A percentile compares a stretch with the other conserved stretches of the same genome.
Conservation (phyloP, 2,888 invertebrate genomes). For the Formica aserva region DNA sequence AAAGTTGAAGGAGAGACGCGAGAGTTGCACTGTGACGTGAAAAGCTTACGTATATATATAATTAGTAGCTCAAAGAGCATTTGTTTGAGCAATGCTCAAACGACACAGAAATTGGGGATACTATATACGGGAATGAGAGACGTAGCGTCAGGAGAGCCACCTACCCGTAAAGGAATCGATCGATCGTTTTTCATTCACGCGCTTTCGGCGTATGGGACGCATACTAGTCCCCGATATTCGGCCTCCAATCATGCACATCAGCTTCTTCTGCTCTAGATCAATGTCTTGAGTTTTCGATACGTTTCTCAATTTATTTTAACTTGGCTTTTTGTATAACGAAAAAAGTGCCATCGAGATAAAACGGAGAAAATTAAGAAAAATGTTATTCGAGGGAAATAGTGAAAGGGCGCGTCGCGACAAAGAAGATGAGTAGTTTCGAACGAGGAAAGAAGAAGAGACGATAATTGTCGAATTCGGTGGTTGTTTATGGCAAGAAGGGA, state of each 20-base stretch:
- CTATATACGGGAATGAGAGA: conserved; percentile 60
- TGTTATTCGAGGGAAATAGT: not conserved
- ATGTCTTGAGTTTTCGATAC: conserved; percentile 18
- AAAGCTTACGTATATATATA: conserved; percentile 58
- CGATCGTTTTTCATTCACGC: conserved; percentile 78
- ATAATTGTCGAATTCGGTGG: conserved; percentile 40
- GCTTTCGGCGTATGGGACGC: conserved; percentile 61
- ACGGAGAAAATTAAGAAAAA: conserved; percentile 10
- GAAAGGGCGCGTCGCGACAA: not conserved
- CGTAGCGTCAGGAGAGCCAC: conserved; percentile 66
- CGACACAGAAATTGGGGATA: conserved; percentile 66
- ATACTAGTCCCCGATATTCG: conserved; percentile 15
- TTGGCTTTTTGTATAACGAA: conserved; percentile 19
- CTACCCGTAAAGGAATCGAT: conserved; percentile 73
- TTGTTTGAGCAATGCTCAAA: conserved; percentile 50
- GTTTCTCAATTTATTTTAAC: not conserved
- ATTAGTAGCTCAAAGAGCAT: conserved; percentile 61
- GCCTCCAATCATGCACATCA: conserved; percentile 32
- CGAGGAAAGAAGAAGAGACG: conserved; percentile 33
- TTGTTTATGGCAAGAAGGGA: conserved; percentile 43
- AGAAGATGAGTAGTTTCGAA: conserved; percentile 33
- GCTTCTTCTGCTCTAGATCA: not conserved
- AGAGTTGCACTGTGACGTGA: conserved; percentile 35
- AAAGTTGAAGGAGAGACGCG: not conserved
- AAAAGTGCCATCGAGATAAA: conserved; percentile 9